Evolutionary conservation across 2,888 invertebrate species (phyloP).

Genomic region (Bembecia ichneumoniformis): DNA sequence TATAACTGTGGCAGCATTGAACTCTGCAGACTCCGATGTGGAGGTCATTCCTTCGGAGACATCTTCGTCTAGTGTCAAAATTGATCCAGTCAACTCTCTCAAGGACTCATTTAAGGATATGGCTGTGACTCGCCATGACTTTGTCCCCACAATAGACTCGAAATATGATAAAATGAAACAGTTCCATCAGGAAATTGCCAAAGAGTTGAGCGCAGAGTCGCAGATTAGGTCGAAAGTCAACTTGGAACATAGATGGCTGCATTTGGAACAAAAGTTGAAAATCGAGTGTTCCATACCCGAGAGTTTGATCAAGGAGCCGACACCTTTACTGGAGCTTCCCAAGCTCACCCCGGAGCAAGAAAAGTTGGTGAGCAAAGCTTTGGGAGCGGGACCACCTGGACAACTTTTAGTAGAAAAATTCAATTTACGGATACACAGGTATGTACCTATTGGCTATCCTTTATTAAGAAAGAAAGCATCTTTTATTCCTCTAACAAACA

Average conservation of each 20-base stretch:
- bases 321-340: conserved; percentile 62
- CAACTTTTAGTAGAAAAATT: conserved; percentile 76
- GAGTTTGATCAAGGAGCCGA: conserved; percentile 56
- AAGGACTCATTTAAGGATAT: conserved; percentile 68
- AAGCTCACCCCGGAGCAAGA: conserved; percentile 79
- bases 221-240: conserved; percentile 63
- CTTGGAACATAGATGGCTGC: conserved; percentile 53
- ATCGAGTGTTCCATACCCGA: conserved; percentile 64
- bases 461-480: too few relatives aligned
- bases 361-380: conserved; percentile 68
- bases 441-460: conserved; percentile 4
- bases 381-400: conserved; percentile 72
- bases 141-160: conserved; percentile 64
- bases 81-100: conserved; percentile 69
- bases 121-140: conserved; percentile 61
- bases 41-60: conserved; percentile 55
- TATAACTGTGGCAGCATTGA: conserved; percentile 56
- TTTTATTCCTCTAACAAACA: too few relatives aligned
- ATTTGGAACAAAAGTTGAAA: conserved; percentile 55
- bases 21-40: conserved; percentile 60
- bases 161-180: conserved; percentile 57
- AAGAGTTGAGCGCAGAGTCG: conserved; percentile 55
- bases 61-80: conserved; percentile 47
- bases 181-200: conserved; percentile 53
- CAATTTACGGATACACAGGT: conserved; percentile 64